Base-by-base conservation (phyloP, 2,797 vertebrate genomes). In the Fundulus diaphanus region DNA sequence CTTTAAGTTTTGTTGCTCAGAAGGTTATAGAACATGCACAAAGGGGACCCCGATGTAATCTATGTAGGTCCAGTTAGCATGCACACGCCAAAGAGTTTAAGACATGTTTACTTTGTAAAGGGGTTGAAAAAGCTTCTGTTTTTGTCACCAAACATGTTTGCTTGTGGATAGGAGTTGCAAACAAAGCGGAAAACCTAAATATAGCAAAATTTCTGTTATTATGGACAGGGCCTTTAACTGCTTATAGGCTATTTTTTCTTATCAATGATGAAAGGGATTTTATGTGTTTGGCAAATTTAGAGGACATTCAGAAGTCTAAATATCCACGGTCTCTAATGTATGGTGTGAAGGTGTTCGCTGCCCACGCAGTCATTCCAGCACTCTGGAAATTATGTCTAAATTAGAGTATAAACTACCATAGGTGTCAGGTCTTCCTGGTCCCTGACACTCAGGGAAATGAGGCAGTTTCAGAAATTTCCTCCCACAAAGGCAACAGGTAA, bases 401-500 rank as follows among this genome's bases (percentile, higher is more conserved):
- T 85, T 68, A 79, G 57, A 73, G 70, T 11, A 44, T 70, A 71
- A 73, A 72, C 56, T 52, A 68, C 70, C 40, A 18, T 5, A 54
- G 42, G 22, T 70, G 67, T 63, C 75, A 59, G 72, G 79, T 72
- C 80, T 76, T 82, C 51, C 29, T 1, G 13, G 42, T 18, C 24
- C 48, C 0, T 49, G 75, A 75, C 46, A 33, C 66, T 77, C 68
- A 73, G 40, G 72, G 71, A 84, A 89, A 84, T 85, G 57, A 88
- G 82, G 79, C 74, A 44, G 82, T 84, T 82, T 77, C 57, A 76
- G 74, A 85, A 83, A 71, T 79, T 85, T 89, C 82, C 78, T 77
- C 80, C 79, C 68, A 85, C 70, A 72, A 79, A 80, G 83, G 85
- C 88, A 87, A 81, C 89, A 92, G 89, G 88, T 90, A 89, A 82